Conservation (phyloP, 2,113 vertebrate genomes). For the Saimiri boliviensis region DNA sequence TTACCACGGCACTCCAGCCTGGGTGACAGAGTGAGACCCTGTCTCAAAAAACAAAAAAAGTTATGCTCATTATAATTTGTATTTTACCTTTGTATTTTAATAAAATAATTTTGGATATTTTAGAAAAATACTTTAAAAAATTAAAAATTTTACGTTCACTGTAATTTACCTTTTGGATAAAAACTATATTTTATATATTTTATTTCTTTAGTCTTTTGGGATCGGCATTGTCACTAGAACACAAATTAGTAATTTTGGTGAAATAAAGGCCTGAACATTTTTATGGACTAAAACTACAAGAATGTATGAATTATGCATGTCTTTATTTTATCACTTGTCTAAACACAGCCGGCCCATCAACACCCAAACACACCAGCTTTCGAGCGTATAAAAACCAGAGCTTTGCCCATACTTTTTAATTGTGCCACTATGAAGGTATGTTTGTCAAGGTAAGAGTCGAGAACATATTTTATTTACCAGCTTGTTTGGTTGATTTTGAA, state of each 20-base stretch:
- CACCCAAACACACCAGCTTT: background rate
- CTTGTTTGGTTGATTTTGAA: conserved; percentile 44
- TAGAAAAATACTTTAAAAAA: background rate
- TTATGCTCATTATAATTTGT: background rate
- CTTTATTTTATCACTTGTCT: conserved; percentile 26
- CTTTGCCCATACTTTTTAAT: background rate
- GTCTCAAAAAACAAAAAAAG: too few relatives aligned
- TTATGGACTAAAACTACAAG: background rate
- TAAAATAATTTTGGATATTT: background rate
- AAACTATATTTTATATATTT: background rate
- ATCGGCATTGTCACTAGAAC: background rate
- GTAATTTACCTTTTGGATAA: background rate
- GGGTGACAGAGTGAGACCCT: too few relatives aligned
- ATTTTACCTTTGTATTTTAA: background rate
- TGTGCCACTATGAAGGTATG: background rate
- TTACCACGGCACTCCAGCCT: too few relatives aligned
- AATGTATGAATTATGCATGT: conserved; percentile 1
- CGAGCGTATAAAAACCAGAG: background rate
- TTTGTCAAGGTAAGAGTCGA: conserved; percentile 45
- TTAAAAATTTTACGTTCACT: background rate
- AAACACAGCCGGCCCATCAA: conserved; percentile 34
- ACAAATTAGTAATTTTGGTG: conserved; percentile 22
- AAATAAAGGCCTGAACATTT: background rate
- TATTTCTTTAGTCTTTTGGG: background rate
- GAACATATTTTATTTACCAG: conserved; percentile 52